These are phyloP conservation scores for Eulemur coronatus DNA, from an alignment of 2,797 vertebrate species.

Conservation along the genomic window DNA sequence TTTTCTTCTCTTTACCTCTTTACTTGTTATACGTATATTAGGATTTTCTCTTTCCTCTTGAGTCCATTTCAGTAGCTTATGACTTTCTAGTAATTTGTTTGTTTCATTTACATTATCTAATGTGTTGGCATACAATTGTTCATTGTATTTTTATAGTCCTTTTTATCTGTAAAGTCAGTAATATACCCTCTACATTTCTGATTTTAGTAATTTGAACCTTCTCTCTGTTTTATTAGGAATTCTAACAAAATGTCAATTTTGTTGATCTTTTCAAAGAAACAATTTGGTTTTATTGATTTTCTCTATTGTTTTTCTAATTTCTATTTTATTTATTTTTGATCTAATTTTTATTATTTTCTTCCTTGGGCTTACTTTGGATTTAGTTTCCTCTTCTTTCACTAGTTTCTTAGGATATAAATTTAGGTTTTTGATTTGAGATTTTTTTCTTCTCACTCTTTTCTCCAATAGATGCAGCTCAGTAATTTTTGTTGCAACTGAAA, in stretches of 20 bases:
- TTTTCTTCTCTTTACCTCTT: neutral
- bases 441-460: neutral
- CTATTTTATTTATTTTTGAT: neutral
- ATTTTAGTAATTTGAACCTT: neutral
- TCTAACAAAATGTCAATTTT: neutral
- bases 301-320: neutral
- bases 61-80: neutral
- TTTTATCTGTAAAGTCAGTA: neutral
- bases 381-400: neutral
- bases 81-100: neutral
- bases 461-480: slow-evolving; percentile 90
- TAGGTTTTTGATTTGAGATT: neutral
- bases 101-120: neutral
- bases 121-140: neutral
- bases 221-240: neutral
- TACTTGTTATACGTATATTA: neutral
- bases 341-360: neutral
- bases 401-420: neutral
- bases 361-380: neutral
- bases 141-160: neutral
- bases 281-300: neutral
- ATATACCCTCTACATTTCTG: neutral
- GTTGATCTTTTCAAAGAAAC: neutral
- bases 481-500: slow-evolving; percentile 99
- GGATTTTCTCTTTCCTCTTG: neutral